Conservation (phyloP, 1,140 invertebrate genomes). For the Hyles vespertilio region DNA sequence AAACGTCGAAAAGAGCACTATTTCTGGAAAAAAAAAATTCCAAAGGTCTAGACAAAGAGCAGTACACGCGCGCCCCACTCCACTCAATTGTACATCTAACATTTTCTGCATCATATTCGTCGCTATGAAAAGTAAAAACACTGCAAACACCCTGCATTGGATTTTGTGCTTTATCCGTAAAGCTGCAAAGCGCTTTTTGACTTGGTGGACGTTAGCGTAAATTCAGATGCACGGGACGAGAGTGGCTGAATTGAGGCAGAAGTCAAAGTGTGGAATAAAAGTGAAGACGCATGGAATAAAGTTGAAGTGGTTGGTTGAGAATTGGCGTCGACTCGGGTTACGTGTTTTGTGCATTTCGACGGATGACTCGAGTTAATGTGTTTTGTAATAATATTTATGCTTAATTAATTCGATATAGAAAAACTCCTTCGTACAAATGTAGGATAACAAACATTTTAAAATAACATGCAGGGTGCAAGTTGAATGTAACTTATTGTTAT, state of each 20-base stretch:
- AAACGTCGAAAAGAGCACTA: slow-evolving; percentile 34
- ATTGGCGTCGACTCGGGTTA: too few species aligned
- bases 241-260: slow-evolving; percentile 62
- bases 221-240: slow-evolving; percentile 55
- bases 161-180: slow-evolving; percentile 8
- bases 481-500: too few species aligned
- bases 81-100: slow-evolving; percentile 68
- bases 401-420: too few species aligned
- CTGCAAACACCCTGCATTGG: slow-evolving; percentile 27
- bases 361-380: too few species aligned
- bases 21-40: slow-evolving; percentile 34
- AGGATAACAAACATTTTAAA: too few species aligned
- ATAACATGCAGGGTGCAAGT: too few species aligned
- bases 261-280: slow-evolving; percentile 65
- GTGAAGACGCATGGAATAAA: slow-evolving; percentile 62
- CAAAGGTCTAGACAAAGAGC: slow-evolving; percentile 42
- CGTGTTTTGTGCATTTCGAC: too few species aligned
- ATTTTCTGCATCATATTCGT: slow-evolving; percentile 67
- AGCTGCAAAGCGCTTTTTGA: slow-evolving; percentile 5
- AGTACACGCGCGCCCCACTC: slow-evolving; percentile 41
- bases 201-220: slow-evolving; percentile 26
- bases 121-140: slow-evolving; percentile 69
- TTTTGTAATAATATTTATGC: too few species aligned
- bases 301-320: slow-evolving; percentile 14
- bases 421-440: too few species aligned